These are phyloP conservation scores for Psettodes erumei DNA, from an alignment of 2,113 vertebrate species.

Conservation along the genomic window DNA sequence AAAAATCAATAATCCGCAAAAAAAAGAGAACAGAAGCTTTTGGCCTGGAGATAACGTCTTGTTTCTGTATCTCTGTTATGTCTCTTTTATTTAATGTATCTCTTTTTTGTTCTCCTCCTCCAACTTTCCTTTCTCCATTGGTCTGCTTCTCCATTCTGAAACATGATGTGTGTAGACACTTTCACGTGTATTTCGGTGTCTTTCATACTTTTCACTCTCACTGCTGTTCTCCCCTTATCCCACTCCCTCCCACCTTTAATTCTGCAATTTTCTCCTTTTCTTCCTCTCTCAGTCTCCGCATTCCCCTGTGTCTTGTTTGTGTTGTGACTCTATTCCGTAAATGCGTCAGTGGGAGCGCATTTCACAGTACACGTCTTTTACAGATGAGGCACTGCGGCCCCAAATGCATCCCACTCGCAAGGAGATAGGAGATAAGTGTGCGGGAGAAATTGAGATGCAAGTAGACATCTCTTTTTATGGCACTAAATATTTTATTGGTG, in stretches of 20 bases:
- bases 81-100: slow-evolving; percentile 7
- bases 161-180: slow-evolving; percentile 8
- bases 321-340: slow-evolving; percentile 50
- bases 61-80: slow-evolving; percentile 5
- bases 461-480: slow-evolving; percentile 31
- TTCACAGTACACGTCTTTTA: slow-evolving; percentile 49
- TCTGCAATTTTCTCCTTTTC: slow-evolving; percentile 24
- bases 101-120: background rate
- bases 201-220: background rate
- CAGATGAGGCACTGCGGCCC: slow-evolving; percentile 48
- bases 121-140: background rate
- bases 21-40: background rate
- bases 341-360: slow-evolving; percentile 49
- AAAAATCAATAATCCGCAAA: slow-evolving; percentile 22
- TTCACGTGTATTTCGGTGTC: background rate
- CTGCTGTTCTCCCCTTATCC: background rate
- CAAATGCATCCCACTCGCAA: slow-evolving; percentile 12
- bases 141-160: slow-evolving; percentile 15
- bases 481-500: slow-evolving; percentile 45
- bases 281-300: slow-evolving; percentile 2
- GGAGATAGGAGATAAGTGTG: slow-evolving; percentile 37
- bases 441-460: slow-evolving; percentile 48
- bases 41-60: background rate
- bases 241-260: slow-evolving; percentile 21
- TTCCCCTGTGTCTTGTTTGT: slow-evolving; percentile 65